Base-by-base conservation (phyloP, 2,888 invertebrate genomes). In the Fissipunctia ypsillon region DNA sequence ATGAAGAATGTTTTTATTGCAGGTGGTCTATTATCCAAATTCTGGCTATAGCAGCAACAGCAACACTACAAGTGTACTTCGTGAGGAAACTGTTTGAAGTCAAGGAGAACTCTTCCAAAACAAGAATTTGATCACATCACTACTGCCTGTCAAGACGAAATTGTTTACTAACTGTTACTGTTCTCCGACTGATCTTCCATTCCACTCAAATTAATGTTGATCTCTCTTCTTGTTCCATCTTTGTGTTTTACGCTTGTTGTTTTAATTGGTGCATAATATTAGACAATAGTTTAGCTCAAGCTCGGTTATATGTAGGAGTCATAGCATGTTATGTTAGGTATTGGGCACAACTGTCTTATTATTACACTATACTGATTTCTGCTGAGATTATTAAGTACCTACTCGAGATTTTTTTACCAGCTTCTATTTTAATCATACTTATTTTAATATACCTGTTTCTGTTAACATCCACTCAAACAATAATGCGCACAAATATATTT, bases 1-100 rank as follows among this genome's bases (percentile, higher is more conserved):
- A 38, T 50, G 45, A 59, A 31, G 54, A 56, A 56, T 73, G 45
- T 59, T 67, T 66, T 81, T 64, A 81, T 78, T n/a, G n/a, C 92
- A 96, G 96, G 77, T 99, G 99, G 98, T 99, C 99, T 0, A 88
- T 99, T 4, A 96, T 98, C 67, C 99, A 99, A 96, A 98, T 99
- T 84, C 74, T 98, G 41, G 98, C 99, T 1, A 98, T 99, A 80
- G 95, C 98, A 65, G 96, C 97, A 1, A 98, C 99, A 0, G 98
- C 98, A 16, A 96, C 97, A 1, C 89, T 97, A 38, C 97, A 99
- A 95, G 99, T 99, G 2, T 98, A 97, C 92, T 99, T 99, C 93
- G 98, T 99, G 22, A 97, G 98, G 82, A 98, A 98, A 95, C 95
- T 99, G 19, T 99, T 99, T 91, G 98, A 98, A 90, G 97, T 98